Percentiles rank a stretch among this genome's conserved stretches.
phyloP scores from a whole-genome alignment of 92 coral and sea anemone genomes.

The Parazoanthus atlanticus region DNA sequence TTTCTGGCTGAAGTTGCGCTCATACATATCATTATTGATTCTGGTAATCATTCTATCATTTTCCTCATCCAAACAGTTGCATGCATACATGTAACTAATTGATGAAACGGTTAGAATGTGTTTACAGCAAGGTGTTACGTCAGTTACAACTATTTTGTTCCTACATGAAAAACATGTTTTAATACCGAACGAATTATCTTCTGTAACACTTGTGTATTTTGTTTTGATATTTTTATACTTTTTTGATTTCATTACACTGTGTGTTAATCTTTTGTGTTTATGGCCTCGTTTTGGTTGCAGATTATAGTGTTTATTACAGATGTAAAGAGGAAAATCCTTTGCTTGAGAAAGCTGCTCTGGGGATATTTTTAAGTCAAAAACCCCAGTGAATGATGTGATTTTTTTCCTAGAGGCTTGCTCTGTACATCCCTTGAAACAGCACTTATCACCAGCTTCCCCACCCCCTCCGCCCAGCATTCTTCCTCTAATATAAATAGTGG shows the following conservation, averaged over 20 bases:
- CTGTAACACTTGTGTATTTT: background rate
- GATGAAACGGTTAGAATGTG: background rate
- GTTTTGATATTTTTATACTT: background rate
- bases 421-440: background rate
- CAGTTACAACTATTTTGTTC: background rate
- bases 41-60: background rate
- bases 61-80: slow-evolving; percentile 18
- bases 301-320: background rate
- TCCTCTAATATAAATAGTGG: background rate
- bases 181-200: background rate
- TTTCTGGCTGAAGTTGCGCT: background rate
- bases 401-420: background rate
- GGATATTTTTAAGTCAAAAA: background rate
- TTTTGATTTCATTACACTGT: background rate
- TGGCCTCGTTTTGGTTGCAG: slow-evolving; percentile 8
- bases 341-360: background rate
- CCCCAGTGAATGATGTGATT: background rate
- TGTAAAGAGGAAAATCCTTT: background rate
- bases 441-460: background rate
- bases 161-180: background rate
- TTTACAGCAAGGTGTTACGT: background rate
- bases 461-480: background rate
- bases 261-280: background rate
- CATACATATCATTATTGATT: slow-evolving; percentile 13
- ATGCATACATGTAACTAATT: background rate